Percentiles rank a stretch among this genome's conserved stretches.
phyloP scores from a whole-genome alignment of 2,888 invertebrate species.

The Aporophyla lueneburgensis region DNA sequence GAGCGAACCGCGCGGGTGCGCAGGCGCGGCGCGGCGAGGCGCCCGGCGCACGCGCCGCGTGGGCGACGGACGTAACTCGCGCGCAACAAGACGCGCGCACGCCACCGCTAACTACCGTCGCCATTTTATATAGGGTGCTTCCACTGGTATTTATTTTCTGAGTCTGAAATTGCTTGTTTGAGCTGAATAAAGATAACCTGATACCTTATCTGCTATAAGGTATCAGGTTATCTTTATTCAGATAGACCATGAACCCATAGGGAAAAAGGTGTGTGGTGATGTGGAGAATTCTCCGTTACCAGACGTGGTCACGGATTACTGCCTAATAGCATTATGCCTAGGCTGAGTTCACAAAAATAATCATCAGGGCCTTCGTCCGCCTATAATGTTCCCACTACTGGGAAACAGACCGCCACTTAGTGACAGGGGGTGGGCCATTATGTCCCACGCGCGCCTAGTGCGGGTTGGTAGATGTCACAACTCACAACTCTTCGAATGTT shows the following conservation, averaged over 20 bases:
- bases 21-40: conserved; percentile 69
- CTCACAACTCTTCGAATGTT: background rate
- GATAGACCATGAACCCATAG: background rate
- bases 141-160: background rate
- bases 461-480: background rate
- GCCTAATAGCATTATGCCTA: background rate
- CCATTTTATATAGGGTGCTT: conserved; percentile 76
- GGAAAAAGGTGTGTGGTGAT: background rate
- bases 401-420: background rate
- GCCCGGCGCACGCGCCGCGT: conserved; percentile 75
- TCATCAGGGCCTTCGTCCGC: background rate
- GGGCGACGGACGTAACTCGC: conserved; percentile 86
- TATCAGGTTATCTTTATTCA: too few species aligned
- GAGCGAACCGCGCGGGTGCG: conserved; percentile 40
- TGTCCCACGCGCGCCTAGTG: too few species aligned
- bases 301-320: background rate
- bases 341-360: background rate
- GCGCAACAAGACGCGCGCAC: conserved; percentile 87
- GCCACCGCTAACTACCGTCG: conserved; percentile 86
- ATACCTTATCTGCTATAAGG: too few species aligned
- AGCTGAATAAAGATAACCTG: background rate
- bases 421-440: background rate
- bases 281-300: background rate
- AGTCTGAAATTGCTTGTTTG: background rate
- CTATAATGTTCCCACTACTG: too few species aligned